Evolutionary conservation across 2,113 vertebrate species (phyloP).

Genomic region (Ramphastos sulfuratus): DNA sequence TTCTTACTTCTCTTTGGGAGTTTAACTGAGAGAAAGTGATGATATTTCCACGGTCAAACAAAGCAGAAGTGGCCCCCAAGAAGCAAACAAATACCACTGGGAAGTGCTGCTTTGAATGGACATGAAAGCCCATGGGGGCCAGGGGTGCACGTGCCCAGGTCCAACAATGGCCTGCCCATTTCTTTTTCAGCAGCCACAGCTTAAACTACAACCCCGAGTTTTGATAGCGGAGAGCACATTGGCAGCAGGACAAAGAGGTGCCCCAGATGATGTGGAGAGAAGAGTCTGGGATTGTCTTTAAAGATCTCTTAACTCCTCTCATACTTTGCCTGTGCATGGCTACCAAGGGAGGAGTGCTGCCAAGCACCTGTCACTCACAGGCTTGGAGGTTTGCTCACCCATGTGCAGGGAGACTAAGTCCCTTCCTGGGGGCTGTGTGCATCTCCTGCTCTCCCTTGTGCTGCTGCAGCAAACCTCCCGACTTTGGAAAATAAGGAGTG

Average conservation of each 20-base stretch:
- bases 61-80: not conserved
- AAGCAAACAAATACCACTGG: not conserved
- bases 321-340: not conserved
- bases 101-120: not conserved
- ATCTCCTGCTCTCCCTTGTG: not conserved
- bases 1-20: not conserved
- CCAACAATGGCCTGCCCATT: not conserved
- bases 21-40: not conserved
- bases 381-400: not conserved
- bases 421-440: accelerated
- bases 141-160: not conserved
- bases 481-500: not conserved
- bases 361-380: accelerated
- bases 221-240: not conserved
- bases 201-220: not conserved
- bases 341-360: not conserved
- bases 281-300: not conserved
- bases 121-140: not conserved
- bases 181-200: not conserved
- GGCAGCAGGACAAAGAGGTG: not conserved
- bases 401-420: not conserved
- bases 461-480: not conserved
- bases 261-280: not conserved
- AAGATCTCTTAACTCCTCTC: not conserved
- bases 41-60: not conserved